Evolutionary conservation across 1,140 invertebrate genomes (phyloP).

Genomic region (Tachypleus tridentatus): DNA sequence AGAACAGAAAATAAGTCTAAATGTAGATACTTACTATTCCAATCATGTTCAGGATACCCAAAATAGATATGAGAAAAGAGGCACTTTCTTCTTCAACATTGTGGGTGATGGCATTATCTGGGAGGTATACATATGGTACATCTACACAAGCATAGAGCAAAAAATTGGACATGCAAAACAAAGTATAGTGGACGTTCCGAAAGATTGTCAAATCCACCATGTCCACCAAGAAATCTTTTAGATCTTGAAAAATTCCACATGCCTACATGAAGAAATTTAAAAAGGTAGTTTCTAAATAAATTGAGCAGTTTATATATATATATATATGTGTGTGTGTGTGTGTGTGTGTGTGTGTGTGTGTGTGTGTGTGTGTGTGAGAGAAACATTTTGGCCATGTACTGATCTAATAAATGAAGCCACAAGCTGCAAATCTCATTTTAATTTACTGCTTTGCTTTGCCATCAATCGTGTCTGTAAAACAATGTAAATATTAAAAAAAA

Average conservation of each 20-base stretch:
- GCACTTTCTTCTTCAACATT: conserved; percentile 53
- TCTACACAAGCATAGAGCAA: conserved; percentile 74
- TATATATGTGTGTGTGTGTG: too few species aligned
- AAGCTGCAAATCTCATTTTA: too few species aligned
- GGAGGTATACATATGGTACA: conserved; percentile 73
- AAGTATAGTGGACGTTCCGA: conserved; percentile 53
- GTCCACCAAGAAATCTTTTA: conserved; percentile 57
- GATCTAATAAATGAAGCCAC: too few species aligned
- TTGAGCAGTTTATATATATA: too few species aligned
- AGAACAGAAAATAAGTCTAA: too few species aligned
- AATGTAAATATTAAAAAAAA: too few species aligned
- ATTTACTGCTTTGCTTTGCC: too few species aligned
- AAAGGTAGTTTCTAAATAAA: too few species aligned
- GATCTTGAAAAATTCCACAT: conserved; percentile 60
- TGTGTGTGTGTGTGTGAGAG: too few species aligned
- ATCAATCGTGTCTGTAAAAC: too few species aligned
- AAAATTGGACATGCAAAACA: conserved; percentile 73
- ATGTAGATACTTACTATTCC: conserved; percentile 53
- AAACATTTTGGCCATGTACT: too few species aligned
- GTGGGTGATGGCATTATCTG: conserved; percentile 55
- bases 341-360: too few species aligned
- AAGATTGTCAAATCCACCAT: conserved; percentile 71
- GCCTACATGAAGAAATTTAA: conserved; percentile 35
- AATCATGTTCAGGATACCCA: conserved; percentile 71
- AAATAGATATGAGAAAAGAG: conserved; percentile 67